These are phyloP conservation scores for Nesoenas mayeri DNA, from an alignment of 2,113 vertebrate species.

Conservation along the genomic window DNA sequence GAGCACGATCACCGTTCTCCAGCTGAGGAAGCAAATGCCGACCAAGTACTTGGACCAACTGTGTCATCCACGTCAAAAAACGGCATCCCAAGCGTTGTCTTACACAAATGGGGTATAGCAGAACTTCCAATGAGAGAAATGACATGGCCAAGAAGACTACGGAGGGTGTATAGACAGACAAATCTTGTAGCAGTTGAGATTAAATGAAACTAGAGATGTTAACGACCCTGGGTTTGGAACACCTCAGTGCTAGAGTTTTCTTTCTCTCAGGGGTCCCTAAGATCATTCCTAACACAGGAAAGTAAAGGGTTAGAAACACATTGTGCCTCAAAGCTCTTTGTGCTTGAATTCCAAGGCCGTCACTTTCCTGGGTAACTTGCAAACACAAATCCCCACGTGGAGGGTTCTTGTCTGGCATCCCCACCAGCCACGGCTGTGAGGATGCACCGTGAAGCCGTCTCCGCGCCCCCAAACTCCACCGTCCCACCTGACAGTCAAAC, in stretches of 20 bases:
- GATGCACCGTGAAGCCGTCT: too few species aligned
- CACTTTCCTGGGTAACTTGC: background rate
- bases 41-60: background rate
- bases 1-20: background rate
- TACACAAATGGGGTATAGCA: background rate
- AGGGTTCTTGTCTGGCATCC: background rate
- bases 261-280: background rate
- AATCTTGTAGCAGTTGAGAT: background rate
- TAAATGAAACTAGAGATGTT: background rate
- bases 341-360: background rate
- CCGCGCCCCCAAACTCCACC: too few species aligned
- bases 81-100: background rate
- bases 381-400: background rate
- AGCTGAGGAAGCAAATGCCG: background rate
- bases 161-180: background rate
- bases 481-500: background rate
- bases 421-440: background rate
- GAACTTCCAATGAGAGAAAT: background rate
- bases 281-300: background rate
- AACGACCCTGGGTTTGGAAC: background rate
- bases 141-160: background rate
- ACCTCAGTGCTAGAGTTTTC: background rate
- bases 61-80: background rate
- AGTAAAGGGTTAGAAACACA: background rate
- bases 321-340: background rate